Evolutionary conservation across 2,113 vertebrate species (phyloP).

Genomic region (Noctilio leporinus): DNA sequence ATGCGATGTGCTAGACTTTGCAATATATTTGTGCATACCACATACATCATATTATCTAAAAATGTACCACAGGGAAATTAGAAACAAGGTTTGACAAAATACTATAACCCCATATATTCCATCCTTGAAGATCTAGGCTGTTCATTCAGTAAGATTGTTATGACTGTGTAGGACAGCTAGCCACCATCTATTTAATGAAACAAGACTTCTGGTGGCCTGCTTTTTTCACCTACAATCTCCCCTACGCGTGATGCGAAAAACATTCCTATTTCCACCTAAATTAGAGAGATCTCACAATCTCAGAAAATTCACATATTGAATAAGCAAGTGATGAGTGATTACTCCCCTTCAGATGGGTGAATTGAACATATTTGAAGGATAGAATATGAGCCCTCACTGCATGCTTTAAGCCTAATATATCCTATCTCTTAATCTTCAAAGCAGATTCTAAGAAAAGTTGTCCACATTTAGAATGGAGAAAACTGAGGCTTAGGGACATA

Average conservation of each 20-base stretch:
- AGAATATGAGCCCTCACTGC: background rate
- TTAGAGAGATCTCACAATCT: background rate
- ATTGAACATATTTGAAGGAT: background rate
- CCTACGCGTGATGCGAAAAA: background rate
- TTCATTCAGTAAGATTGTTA: background rate
- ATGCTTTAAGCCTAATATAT: background rate
- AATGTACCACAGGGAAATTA: background rate
- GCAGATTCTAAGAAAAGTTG: background rate
- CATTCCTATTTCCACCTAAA: background rate
- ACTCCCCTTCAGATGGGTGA: background rate
- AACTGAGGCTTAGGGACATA: background rate
- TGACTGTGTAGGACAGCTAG: background rate
- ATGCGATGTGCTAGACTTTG: background rate
- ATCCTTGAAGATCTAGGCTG: rapidly evolving
- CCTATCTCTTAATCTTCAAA: background rate
- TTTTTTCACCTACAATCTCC: background rate
- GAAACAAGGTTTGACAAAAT: background rate
- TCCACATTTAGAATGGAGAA: background rate
- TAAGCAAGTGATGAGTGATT: background rate
- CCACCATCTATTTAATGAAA: rapidly evolving
- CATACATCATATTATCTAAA: background rate
- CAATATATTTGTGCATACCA: background rate
- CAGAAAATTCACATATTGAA: background rate
- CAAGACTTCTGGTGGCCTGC: rapidly evolving
- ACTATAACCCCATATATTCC: background rate